phyloP scores from a whole-genome alignment of 2,797 vertebrate genomes.

The Neopelma chrysocephalum region DNA sequence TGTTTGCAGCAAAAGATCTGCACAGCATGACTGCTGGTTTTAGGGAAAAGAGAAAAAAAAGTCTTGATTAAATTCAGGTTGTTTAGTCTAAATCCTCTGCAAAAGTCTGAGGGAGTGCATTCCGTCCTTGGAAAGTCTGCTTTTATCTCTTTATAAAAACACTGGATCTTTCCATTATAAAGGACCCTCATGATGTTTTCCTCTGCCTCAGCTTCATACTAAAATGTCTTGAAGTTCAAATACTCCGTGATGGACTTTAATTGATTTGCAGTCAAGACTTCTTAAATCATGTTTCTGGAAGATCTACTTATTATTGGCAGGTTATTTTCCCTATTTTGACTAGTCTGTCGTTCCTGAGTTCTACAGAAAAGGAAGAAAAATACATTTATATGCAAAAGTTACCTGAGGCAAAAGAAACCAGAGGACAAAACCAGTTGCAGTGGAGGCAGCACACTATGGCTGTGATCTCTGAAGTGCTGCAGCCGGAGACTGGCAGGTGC shows the following conservation, averaged over 20 bases:
- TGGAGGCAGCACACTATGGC: rapidly evolving
- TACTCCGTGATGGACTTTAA: background rate
- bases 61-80: background rate
- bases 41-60: background rate
- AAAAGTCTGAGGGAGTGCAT: background rate
- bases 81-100: constrained; percentile 18
- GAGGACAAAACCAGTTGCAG: background rate
- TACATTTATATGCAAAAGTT: background rate
- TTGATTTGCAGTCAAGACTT: constrained; percentile 42
- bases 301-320: background rate
- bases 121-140: background rate
- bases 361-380: background rate
- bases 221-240: constrained; percentile 12
- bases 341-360: background rate
- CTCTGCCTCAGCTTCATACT: background rate
- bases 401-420: background rate
- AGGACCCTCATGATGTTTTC: background rate
- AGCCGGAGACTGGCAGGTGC: background rate
- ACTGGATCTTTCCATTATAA: background rate
- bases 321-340: background rate
- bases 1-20: background rate
- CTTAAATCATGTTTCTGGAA: constrained; percentile 16
- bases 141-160: background rate
- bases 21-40: background rate
- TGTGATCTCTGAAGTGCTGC: background rate